Conservation (phyloP, 2,888 invertebrate species). For the Andrena fulva region DNA sequence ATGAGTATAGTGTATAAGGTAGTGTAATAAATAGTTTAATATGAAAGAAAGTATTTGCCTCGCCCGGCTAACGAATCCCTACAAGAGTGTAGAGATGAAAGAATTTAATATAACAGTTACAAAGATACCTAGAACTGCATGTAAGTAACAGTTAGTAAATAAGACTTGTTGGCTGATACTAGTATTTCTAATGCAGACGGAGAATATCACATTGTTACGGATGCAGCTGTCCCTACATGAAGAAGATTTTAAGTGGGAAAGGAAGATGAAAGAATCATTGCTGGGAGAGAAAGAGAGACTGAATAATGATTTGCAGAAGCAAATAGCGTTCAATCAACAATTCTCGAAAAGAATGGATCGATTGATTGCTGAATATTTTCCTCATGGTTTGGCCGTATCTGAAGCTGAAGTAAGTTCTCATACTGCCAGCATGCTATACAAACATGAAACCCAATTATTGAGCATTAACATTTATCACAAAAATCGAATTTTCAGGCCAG, state of each 20-base stretch:
- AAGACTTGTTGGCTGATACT: not conserved
- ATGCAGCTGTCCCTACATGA: constrained; percentile 42
- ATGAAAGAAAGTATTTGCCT: too few relatives aligned
- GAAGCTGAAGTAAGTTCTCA: constrained; percentile 2
- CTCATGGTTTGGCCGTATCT: not conserved
- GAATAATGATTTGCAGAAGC: constrained; percentile 17
- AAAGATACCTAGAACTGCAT: constrained; percentile 35
- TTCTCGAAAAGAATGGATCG: constrained; percentile 9
- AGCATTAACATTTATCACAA: not conserved
- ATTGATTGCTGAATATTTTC: not conserved
- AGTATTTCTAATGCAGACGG: constrained; percentile 24
- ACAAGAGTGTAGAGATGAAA: constrained; percentile 42
- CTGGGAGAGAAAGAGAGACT: constrained; percentile 32
- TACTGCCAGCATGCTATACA: not conserved
- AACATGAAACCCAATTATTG: not conserved
- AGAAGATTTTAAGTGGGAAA: constrained; percentile 57
- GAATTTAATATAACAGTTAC: constrained; percentile 44
- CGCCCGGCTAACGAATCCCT: too few relatives aligned
- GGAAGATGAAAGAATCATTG: constrained; percentile 30
- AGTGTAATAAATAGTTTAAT: too few relatives aligned
- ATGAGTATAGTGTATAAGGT: too few relatives aligned
- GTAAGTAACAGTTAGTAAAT: constrained; percentile 37
- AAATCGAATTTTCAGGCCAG: constrained; percentile 4
- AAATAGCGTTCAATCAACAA: constrained; percentile 8
- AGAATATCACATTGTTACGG: constrained; percentile 22